A percentile compares a stretch with the other conserved stretches of the same genome.
Conservation (phyloP, 2,888 invertebrate genomes). For the Caenorhabditis zanzibari region DNA sequence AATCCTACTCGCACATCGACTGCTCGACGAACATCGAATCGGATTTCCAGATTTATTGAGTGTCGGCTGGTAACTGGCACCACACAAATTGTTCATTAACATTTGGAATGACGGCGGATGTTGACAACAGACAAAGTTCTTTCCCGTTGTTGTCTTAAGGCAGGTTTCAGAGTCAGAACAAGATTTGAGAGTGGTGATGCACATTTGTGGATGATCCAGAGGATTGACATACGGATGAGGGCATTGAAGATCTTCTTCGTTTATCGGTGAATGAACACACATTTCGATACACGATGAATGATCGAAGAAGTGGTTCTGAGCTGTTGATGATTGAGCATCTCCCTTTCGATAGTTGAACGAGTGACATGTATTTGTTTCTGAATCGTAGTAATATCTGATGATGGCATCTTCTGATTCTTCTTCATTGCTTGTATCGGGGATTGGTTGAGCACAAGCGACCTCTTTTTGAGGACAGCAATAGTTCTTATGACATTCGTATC, state of each 20-base stretch:
- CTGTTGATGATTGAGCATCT: conserved; percentile 24
- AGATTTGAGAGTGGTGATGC: conserved; percentile 68
- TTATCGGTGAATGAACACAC: conserved; percentile 47
- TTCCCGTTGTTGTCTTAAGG: conserved; percentile 42
- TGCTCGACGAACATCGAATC: conserved; percentile 71
- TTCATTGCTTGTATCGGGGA: conserved; percentile 27
- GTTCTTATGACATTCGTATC: conserved; percentile 62
- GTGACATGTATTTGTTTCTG: conserved; percentile 65
- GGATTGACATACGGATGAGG: conserved; percentile 75
- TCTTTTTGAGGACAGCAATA: conserved; percentile 65
- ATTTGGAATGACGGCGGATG: conserved; percentile 57
- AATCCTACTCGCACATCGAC: conserved; percentile 69
- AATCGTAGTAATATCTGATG: conserved; percentile 70
- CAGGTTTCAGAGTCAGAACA: conserved; percentile 69
- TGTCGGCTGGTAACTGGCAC: conserved; percentile 54
- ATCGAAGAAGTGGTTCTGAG: conserved; percentile 72
- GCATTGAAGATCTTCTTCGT: conserved; percentile 63
- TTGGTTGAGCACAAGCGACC: conserved; percentile 49
- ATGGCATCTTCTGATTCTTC: conserved; percentile 17
- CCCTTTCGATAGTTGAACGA: conserved; percentile 62
- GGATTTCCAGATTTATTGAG: conserved; percentile 72
- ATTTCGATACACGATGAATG: conserved; percentile 64
- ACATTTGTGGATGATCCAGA: conserved; percentile 73
- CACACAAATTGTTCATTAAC: conserved; percentile 67
- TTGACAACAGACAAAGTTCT: conserved; percentile 65